These are phyloP conservation scores for Guaruba guarouba DNA, from an alignment of 2,113 vertebrate species.

Conservation along the genomic window DNA sequence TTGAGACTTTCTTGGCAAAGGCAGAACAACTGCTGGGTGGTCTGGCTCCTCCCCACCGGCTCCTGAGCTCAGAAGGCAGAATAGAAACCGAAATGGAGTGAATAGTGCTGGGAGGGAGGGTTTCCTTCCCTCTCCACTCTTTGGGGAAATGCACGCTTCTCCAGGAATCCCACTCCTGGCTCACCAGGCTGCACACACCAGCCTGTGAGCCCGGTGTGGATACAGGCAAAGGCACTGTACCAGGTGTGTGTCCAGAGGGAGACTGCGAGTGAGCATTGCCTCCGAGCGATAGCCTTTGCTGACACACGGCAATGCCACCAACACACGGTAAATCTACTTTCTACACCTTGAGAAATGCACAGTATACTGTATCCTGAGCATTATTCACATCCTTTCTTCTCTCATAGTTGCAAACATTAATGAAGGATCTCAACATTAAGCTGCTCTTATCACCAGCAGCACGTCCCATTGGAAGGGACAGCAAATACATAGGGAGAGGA, in stretches of 20 bases:
- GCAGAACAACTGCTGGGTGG: accelerated
- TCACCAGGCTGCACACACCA: neutral
- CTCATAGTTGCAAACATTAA: neutral
- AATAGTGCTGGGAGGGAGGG: accelerated
- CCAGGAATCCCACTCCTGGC: neutral
- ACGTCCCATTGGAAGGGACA: neutral
- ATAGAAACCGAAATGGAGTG: neutral
- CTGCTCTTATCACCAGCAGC: neutral
- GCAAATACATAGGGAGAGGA: neutral
- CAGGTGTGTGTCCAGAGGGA: neutral
- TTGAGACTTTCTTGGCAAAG: neutral
- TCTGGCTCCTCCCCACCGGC: accelerated
- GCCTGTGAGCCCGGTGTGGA: accelerated
- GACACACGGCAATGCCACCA: accelerated
- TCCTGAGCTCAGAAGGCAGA: neutral
- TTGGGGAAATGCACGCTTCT: accelerated
- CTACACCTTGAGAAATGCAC: neutral
- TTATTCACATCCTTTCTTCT: neutral
- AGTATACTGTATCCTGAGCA: accelerated
- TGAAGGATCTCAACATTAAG: neutral
- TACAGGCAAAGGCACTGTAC: neutral
- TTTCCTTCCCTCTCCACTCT: neutral
- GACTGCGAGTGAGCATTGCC: accelerated
- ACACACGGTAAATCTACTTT: accelerated
- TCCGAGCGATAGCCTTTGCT: neutral